Evolutionary conservation across 1,140 invertebrate species (phyloP), one percentile per base, ranked within the genome.

Genomic region (Paralvinella palmiformis): DNA sequence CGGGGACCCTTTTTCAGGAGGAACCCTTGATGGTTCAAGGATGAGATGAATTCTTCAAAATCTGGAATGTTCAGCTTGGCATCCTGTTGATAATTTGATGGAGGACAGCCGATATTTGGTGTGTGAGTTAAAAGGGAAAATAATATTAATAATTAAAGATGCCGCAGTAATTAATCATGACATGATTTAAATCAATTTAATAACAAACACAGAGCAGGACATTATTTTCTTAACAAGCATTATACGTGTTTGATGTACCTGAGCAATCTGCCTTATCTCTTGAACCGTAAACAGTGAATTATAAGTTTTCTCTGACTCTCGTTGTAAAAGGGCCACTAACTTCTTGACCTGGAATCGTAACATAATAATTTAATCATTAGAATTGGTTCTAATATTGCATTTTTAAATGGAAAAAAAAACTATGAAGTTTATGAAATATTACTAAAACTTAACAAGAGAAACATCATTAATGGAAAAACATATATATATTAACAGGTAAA

Each of bases 11-110:
- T 92, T 73, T 93, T 88, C 64, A 96, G 82, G 57, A 96, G 82
- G 82, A 88, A 88, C 32, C 91, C 91, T 79, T 92, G 88, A 69
- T 88, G 85, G 73, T 96, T 94, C 63, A 95, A 83, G 55, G 86
- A 86, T 52, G 85, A 84, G 41, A 96, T 83, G 52, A 94, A 84
- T 68, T 84, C 75, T 56, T 82, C 78, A 75, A 89, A 83, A 66
- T 80, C 85, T 68, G 84, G 81, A 13, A 82, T 77, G 27, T 35
- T 1, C 31, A 65, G 31, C 1, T 33, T 44, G 2, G 35, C 63
- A 52, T 37, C 58, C 63, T 65, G 41, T 57, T 0, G 27, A 7
- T 31, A 32, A 32, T 6, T 13, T 13, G 3, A 56, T 64, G 4
- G 0, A 53, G 6, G 52, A 44, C 13, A 41, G 2, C 15, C 3